Evolutionary conservation across 35 echinoderm and acorn worm species (phyloP), one percentile per base, ranked within the genome.

Genomic region (Patiria miniata): DNA sequence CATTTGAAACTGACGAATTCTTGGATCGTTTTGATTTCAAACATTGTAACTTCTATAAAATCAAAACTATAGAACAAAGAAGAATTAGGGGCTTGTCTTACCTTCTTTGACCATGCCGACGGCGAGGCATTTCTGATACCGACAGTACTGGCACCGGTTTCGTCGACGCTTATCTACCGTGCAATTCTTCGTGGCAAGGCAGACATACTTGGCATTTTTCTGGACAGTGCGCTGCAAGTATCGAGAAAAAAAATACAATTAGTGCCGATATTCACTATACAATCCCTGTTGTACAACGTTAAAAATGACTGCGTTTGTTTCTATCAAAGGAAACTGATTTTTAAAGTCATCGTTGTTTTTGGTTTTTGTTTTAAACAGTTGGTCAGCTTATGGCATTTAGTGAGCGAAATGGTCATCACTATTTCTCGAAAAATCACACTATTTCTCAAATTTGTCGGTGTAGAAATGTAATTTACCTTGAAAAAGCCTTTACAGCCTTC

Each of bases 41-140:
- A n/a, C n/a, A n/a, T n/a, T n/a, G n/a, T n/a, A n/a, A n/a, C n/a
- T n/a, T n/a, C n/a, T n/a, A n/a, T n/a, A n/a, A n/a, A n/a, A n/a
- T n/a, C n/a, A n/a, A n/a, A n/a, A n/a, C n/a, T n/a, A n/a, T n/a
- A n/a, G n/a, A n/a, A n/a, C n/a, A n/a, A n/a, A n/a, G n/a, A n/a
- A 47, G 42, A 47, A 47, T 4, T 47, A 47, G 42, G 42, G 42
- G 4, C 42, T 34, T 47, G 65, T 51, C 89, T 83, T 79, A 99
- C 96, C 96, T 99, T 99, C 96, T 87, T 99, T 99, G 79, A 99
- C 96, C 96, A 99, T 99, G 1, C 96, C 96, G 17, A 94, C 93
- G 3, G 96, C 96, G 50, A 99, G 73, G 77, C 96, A 99, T 78
- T 99, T 99, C 76, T 99, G 96, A 53, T 94, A 99, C 30, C 96